Percentiles rank a stretch among this genome's conserved stretches.
Evolutionary conservation across 1,140 invertebrate genomes (phyloP).

Genomic region (Drosophila jambulina): DNA sequence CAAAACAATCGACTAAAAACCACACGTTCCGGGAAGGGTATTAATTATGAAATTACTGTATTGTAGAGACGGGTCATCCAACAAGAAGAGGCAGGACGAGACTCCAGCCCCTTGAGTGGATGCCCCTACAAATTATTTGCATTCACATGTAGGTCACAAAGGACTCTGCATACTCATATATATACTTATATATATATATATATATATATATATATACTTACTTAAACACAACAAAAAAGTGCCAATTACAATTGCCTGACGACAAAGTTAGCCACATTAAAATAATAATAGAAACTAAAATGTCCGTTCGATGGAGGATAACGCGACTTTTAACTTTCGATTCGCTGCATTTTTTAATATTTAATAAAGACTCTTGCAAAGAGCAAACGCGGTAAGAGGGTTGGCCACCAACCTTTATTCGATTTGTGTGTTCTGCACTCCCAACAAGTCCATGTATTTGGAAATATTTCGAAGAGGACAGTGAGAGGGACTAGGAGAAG

Average conservation of each 20-base stretch:
- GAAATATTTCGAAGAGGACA: not conserved
- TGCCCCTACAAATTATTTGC: constrained; percentile 10
- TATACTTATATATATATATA: constrained; percentile 7
- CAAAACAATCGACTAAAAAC: constrained; percentile 38
- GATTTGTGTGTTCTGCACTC: constrained; percentile 30
- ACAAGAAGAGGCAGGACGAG: not conserved
- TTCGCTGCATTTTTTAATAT: constrained; percentile 5
- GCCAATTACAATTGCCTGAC: constrained; percentile 78
- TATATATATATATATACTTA: constrained; percentile 5
- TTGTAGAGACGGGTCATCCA: constrained; percentile 3
- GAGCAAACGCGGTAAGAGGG: not conserved
- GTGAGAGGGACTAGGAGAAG: not conserved
- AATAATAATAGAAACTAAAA: constrained; percentile 9
- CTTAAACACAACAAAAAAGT: constrained; percentile 63
- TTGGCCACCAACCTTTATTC: constrained; percentile 2
- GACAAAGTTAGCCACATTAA: constrained; percentile 22
- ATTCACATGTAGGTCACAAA: constrained; percentile 22
- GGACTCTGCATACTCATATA: constrained; percentile 3
- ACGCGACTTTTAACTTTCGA: constrained; percentile 6
- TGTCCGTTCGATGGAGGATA: constrained; percentile 5
- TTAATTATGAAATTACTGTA: constrained; percentile 29
- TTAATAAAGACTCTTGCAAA: not conserved
- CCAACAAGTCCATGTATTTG: constrained; percentile 14
- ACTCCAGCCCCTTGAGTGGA: constrained; percentile 9
- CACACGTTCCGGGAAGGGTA: constrained; percentile 25